Percentiles rank a stretch among this genome's conserved stretches.
These are phyloP conservation scores for Arrhamphus sclerolepis DNA, from an alignment of 2,797 vertebrate species.

Conservation along the genomic window DNA sequence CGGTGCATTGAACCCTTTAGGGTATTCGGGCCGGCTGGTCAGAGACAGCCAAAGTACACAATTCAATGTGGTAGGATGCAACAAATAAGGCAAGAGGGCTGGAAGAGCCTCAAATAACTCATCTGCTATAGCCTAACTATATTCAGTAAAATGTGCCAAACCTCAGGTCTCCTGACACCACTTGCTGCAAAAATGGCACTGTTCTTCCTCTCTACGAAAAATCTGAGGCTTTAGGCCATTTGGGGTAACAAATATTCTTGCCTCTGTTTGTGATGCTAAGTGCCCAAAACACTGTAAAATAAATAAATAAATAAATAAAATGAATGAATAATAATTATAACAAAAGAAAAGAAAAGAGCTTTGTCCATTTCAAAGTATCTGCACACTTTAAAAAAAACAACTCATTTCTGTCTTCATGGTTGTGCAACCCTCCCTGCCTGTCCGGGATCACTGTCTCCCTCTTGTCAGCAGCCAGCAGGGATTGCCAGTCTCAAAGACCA, in stretches of 20 bases:
- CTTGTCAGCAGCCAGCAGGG: conserved; percentile 19
- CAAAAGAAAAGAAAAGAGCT: too few species aligned
- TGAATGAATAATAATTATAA: too few species aligned
- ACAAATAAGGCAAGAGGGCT: conserved; percentile 37
- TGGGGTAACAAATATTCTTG: conserved; percentile 25
- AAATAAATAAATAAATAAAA: conserved; percentile 16
- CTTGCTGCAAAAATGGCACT: conserved; percentile 62
- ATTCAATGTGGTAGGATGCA: conserved; percentile 40
- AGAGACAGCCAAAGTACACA: conserved; percentile 43
- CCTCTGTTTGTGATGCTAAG: conserved; percentile 38
- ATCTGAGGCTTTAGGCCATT: conserved; percentile 43
- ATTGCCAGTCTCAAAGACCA: conserved; percentile 59
- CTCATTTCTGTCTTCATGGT: conserved; percentile 31
- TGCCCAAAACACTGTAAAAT: conserved; percentile 28
- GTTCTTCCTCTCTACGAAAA: conserved; percentile 47
- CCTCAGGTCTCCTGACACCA: conserved; percentile 46
- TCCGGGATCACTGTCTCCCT: conserved; percentile 39
- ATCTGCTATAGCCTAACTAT: conserved; percentile 39
- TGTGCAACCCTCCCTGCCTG: conserved; percentile 48
- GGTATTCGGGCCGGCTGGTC: conserved; percentile 22
- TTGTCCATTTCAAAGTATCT: conserved; percentile 35
- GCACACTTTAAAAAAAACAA: conserved; percentile 37
- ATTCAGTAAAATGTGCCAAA: conserved; percentile 51
- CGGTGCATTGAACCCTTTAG: conserved; percentile 36
- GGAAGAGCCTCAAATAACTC: conserved; percentile 43